A percentile compares a stretch with the other conserved stretches of the same genome.
phyloP scores from a whole-genome alignment of 2,797 vertebrate species.

The Cryptoprocta ferox region DNA sequence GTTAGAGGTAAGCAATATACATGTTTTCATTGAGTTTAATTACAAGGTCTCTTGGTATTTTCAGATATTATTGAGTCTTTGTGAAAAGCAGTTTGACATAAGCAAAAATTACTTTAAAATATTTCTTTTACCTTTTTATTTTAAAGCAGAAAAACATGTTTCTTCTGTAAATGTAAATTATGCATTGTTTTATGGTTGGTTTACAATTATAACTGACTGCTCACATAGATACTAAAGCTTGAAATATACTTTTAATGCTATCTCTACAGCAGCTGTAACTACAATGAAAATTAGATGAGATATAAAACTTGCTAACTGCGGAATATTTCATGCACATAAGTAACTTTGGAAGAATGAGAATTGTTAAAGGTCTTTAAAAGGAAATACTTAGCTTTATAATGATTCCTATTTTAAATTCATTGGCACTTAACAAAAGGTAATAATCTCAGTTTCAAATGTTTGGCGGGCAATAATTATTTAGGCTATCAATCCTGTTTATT shows the following conservation, averaged over 20 bases:
- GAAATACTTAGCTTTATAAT: conserved; percentile 47
- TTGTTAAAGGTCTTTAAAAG: conserved; percentile 51
- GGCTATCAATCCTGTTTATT: conserved; percentile 53
- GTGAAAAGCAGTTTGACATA: neutral
- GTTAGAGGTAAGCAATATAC: neutral
- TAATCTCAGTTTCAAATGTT: conserved; percentile 58
- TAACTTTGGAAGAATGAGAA: conserved; percentile 44
- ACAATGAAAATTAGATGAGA: conserved; percentile 31
- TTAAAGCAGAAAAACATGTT: neutral
- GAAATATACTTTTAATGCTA: neutral
- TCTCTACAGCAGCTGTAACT: conserved; percentile 42
- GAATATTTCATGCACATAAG: conserved; percentile 38
- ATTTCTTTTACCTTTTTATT: neutral
- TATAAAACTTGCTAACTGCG: conserved; percentile 42
- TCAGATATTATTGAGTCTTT: neutral
- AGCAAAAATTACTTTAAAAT: conserved; percentile 30
- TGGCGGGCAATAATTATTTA: conserved; percentile 50
- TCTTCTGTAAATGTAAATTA: conserved; percentile 21
- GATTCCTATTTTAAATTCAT: conserved; percentile 59
- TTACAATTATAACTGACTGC: conserved; percentile 42
- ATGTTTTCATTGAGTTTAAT: neutral
- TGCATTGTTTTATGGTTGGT: conserved; percentile 30
- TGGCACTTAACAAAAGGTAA: conserved; percentile 46
- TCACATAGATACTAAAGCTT: neutral
- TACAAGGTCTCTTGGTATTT: conserved; percentile 24